A percentile compares a stretch with the other conserved stretches of the same genome.
phyloP scores from a whole-genome alignment of 2,797 vertebrate genomes.

The Avahi laniger region DNA sequence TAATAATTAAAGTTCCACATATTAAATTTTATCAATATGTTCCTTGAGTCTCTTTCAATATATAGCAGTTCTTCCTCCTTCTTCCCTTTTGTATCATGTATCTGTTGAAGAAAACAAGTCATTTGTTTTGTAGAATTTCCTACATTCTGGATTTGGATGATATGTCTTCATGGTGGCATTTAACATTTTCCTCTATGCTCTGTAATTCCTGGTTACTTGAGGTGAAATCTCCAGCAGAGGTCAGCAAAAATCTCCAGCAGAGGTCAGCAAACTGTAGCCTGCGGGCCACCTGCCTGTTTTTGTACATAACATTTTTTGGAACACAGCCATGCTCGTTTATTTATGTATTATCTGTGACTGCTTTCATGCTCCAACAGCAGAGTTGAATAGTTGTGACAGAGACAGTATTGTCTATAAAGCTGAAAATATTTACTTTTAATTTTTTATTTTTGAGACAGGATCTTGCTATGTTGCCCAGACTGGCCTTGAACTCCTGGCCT shows the following conservation, averaged over 20 bases:
- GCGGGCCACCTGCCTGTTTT: neutral
- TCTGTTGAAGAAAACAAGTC: neutral
- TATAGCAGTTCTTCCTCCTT: neutral
- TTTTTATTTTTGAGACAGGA: no score
- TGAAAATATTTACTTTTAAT: neutral
- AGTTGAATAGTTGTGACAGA: neutral
- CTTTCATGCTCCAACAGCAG: neutral
- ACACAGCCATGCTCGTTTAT: neutral
- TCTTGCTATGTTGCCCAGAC: no score
- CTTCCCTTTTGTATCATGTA: neutral
- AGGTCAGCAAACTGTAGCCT: neutral
- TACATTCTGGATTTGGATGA: neutral
- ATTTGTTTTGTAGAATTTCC: neutral
- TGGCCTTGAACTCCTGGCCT: no score
- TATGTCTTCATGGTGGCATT: neutral
- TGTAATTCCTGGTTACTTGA: neutral
- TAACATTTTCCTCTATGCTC: neutral
- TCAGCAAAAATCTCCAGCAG: conserved; percentile 8
- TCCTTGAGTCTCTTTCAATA: neutral
- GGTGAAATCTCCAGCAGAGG: neutral
- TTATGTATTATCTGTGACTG: neutral
- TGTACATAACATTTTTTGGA: neutral
- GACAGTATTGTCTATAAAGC: neutral
- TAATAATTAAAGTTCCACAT: neutral
- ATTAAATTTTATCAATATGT: neutral